These are phyloP conservation scores for Diorhabda sublineata DNA, from an alignment of 1,140 invertebrate genomes.

Conservation along the genomic window DNA sequence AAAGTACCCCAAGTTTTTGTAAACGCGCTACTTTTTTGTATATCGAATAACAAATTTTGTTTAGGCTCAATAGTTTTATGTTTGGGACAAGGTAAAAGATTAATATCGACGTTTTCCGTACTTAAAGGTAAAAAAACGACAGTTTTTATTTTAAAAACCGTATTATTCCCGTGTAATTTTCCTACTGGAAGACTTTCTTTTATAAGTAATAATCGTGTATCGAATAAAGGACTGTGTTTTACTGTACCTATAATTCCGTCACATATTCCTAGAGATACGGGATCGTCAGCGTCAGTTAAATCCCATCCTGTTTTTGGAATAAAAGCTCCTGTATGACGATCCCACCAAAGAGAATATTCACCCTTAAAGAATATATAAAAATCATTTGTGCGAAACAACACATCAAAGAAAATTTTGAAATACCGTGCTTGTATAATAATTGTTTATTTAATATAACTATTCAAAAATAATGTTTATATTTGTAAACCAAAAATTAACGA, in stretches of 20 bases:
- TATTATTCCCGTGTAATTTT: slow-evolving; percentile 69
- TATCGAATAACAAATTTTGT: slow-evolving; percentile 48
- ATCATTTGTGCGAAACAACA: too few species aligned
- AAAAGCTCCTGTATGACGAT: too few species aligned
- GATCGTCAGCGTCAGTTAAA: slow-evolving; percentile 80
- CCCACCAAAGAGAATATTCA: too few species aligned
- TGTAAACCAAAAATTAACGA: too few species aligned
- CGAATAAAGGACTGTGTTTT: slow-evolving; percentile 71
- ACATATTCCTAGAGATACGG: slow-evolving; percentile 82
- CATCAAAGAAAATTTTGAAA: too few species aligned
- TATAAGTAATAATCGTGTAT: slow-evolving; percentile 76
- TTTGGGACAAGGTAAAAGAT: slow-evolving; percentile 66
- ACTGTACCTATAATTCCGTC: slow-evolving; percentile 88
- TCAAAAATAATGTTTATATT: too few species aligned
- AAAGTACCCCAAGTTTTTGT: slow-evolving; percentile 85
- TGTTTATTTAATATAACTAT: too few species aligned
- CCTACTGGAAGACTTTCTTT: slow-evolving; percentile 73
- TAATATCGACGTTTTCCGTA: slow-evolving; percentile 56
- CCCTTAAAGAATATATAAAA: too few species aligned
- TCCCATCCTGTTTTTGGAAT: slow-evolving; percentile 66
- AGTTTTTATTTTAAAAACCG: slow-evolving; percentile 84
- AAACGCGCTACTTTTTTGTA: slow-evolving; percentile 58
- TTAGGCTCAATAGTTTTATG: slow-evolving; percentile 55
- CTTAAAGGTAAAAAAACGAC: slow-evolving; percentile 70
- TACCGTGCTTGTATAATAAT: too few species aligned